Evolutionary conservation across 2,113 vertebrate genomes (phyloP).

Genomic region (Silurus meridionalis): DNA sequence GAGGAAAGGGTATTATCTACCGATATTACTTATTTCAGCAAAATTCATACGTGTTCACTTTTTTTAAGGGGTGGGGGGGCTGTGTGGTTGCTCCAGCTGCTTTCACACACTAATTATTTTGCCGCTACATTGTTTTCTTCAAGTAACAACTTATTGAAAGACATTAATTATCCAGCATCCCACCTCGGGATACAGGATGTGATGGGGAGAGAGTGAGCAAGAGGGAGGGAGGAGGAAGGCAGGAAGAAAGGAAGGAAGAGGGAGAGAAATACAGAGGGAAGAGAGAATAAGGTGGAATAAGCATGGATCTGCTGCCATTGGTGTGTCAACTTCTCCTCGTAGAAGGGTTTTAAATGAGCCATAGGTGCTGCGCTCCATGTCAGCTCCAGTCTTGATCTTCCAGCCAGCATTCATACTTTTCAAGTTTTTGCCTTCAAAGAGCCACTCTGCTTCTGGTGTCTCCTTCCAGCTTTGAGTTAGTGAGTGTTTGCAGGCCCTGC

Average conservation of each 20-base stretch:
- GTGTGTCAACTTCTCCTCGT: slow-evolving; percentile 32
- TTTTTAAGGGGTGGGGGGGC: background rate
- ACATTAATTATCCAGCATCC: slow-evolving; percentile 34
- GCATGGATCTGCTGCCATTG: slow-evolving; percentile 20
- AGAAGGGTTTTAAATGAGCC: slow-evolving; percentile 51
- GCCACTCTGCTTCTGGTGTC: slow-evolving; percentile 53
- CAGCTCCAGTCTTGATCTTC: slow-evolving; percentile 55
- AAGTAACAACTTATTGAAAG: slow-evolving; percentile 24
- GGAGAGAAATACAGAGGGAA: background rate
- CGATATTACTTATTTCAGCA: slow-evolving; percentile 2
- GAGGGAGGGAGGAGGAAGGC: background rate
- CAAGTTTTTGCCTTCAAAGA: slow-evolving; percentile 64
- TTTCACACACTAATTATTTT: slow-evolving; percentile 38
- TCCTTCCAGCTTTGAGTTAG: slow-evolving; percentile 37
- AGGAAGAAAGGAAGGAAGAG: too few relatives aligned
- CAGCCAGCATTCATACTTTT: slow-evolving; percentile 54
- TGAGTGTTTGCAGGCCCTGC: slow-evolving; percentile 29
- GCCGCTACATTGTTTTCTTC: slow-evolving; percentile 5
- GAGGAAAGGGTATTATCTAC: slow-evolving; percentile 45
- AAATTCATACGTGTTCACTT: background rate
- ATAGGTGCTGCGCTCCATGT: slow-evolving; percentile 56
- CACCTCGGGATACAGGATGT: slow-evolving; percentile 1
- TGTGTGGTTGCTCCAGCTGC: slow-evolving; percentile 10
- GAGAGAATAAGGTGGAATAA: background rate
- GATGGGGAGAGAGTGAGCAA: background rate